These are phyloP conservation scores for Rhea americana DNA, from an alignment of 2,113 vertebrate species.

Conservation along the genomic window DNA sequence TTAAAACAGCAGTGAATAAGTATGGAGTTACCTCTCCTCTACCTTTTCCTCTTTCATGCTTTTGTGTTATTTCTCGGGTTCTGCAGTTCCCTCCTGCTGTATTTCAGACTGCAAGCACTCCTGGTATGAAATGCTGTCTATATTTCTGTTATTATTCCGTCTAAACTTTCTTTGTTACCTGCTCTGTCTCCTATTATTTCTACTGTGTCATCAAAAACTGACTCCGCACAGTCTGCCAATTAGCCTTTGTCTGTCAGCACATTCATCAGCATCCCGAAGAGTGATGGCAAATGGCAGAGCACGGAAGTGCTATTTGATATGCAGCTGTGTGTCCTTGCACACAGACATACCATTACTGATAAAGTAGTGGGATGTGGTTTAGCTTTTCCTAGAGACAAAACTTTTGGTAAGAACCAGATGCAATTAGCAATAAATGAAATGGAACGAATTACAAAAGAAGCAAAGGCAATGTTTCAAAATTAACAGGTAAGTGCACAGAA, in stretches of 20 bases:
- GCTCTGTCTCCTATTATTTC: slow-evolving; percentile 73
- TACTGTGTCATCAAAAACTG: slow-evolving; percentile 75
- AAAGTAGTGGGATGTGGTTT: neutral
- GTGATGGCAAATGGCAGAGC: slow-evolving; percentile 33
- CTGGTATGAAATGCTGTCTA: neutral
- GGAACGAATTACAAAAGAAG: neutral
- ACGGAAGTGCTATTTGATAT: slow-evolving; percentile 40
- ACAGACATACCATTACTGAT: neutral
- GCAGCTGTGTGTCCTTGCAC: slow-evolving; percentile 53
- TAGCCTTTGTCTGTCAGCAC: slow-evolving; percentile 75
- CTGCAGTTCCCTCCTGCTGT: neutral
- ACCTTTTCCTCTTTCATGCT: neutral
- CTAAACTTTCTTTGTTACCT: slow-evolving; percentile 77
- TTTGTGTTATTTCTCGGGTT: neutral
- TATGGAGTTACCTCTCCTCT: neutral
- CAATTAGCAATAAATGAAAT: neutral
- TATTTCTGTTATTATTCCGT: slow-evolving; percentile 60
- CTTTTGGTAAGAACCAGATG: neutral
- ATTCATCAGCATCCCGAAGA: slow-evolving; percentile 56
- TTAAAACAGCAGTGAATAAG: neutral
- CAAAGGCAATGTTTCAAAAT: neutral
- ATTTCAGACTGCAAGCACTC: neutral
- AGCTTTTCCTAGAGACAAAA: slow-evolving; percentile 2
- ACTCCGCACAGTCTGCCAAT: slow-evolving; percentile 70
- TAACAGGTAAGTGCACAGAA: neutral